These are phyloP conservation scores for Heliothis subflexa DNA, from an alignment of 1,140 invertebrate genomes.

Conservation along the genomic window DNA sequence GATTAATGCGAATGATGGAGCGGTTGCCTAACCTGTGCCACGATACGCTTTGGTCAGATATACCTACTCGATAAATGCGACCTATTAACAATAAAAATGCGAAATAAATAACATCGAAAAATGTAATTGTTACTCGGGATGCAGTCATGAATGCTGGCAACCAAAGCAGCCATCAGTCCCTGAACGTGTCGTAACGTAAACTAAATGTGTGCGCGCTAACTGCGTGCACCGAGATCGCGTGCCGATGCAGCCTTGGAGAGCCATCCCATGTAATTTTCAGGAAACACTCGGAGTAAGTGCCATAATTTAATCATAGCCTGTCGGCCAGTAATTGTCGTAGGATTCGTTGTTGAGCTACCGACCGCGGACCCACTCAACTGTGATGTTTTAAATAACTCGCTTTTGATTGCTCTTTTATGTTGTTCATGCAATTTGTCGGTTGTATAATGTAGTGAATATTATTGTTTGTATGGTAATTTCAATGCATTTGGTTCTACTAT, in stretches of 20 bases:
- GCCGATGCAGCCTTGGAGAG: slow-evolving; percentile 80
- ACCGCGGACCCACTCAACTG: slow-evolving; percentile 53
- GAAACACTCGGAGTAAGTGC: slow-evolving; percentile 83
- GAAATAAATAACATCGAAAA: no score
- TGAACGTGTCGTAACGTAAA: slow-evolving; percentile 35
- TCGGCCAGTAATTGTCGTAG: slow-evolving; percentile 82
- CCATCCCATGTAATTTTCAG: slow-evolving; percentile 85
- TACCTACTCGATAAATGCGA: no score
- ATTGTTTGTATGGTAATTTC: not conserved
- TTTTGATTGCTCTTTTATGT: slow-evolving; percentile 61
- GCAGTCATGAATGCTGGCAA: not conserved
- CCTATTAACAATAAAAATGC: no score
- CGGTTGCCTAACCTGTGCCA: no score
- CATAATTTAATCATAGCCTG: slow-evolving; percentile 85
- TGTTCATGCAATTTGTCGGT: slow-evolving; percentile 5
- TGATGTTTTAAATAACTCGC: slow-evolving; percentile 57
- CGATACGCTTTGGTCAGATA: no score
- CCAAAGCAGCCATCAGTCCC: not conserved
- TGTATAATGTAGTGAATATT: not conserved
- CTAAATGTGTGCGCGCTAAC: slow-evolving; percentile 54
- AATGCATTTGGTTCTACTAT: no score
- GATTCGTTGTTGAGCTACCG: slow-evolving; percentile 80
- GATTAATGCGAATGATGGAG: no score
- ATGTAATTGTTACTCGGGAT: no score
- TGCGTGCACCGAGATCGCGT: slow-evolving; percentile 82